Base-by-base conservation (phyloP, 1,140 invertebrate genomes). In the Colletes latitarsis region DNA sequence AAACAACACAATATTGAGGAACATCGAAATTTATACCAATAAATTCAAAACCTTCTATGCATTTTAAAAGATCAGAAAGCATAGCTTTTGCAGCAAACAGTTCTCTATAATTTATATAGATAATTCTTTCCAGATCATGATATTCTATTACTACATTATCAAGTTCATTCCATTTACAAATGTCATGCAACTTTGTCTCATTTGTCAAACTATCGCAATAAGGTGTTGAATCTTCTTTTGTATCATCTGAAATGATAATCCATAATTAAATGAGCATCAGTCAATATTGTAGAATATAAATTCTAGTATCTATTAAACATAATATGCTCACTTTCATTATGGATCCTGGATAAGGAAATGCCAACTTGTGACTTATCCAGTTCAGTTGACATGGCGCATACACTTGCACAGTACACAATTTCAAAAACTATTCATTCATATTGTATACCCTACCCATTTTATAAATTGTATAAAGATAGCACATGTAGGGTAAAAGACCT, bases 21-120 rank as follows among this genome's bases (percentile, higher is more conserved):
- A 89, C 68, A 74, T 91, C 86, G 71, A 14, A 83, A 77, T 86
- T 71, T 8, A 92, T 89, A 17, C 88, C 91, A 67, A 92, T 88
- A 77, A 89, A 92, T 84, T 88, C 73, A 17, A 76, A 74, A 52
- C 67, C n/a, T 19, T 76, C 6, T 62, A 77, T 64, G 68, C 19
- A 53, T 73, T 68, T 69, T 49, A 92, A 75, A 49, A 77, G 52
- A 39, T 82, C 57, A 21, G 74, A 66, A 62, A 91, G 53, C 58
- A 70, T 41, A 57, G 66, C 41, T 53, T 82, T 78, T 39, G 85
- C 60, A 14, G 41, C 43, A 57, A 58, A 14, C n/a, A 91, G 46
- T 68, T 90, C 81, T 49, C 49, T 39, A 49, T 89, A 88, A 19
- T 52, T 82, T 67, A 92, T 88, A 43, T 63, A 82, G 62, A 78